Percentiles rank a stretch among this genome's conserved stretches.
Conservation (phyloP, 2,888 invertebrate genomes). For the Zhuqinia jingwanae region DNA sequence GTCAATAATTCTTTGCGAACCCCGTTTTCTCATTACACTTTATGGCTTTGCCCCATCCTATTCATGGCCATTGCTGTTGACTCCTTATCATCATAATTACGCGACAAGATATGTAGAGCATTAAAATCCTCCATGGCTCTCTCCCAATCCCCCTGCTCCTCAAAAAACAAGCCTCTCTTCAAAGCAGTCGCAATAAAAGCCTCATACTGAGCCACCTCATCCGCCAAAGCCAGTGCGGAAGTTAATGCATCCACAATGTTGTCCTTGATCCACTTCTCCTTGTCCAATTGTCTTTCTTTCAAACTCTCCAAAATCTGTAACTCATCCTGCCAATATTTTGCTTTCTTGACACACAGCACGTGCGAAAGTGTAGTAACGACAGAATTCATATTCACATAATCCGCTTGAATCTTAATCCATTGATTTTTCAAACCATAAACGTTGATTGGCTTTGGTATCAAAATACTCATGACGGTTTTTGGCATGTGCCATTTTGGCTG, state of each 20-base stretch:
- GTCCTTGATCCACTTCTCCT: not conserved
- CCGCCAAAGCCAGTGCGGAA: constrained; percentile 33
- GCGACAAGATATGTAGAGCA: not conserved
- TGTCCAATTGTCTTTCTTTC: too few relatives aligned
- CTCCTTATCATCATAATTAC: constrained; percentile 40
- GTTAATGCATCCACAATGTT: constrained; percentile 12
- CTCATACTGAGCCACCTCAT: not conserved
- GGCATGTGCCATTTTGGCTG: constrained; percentile 5
- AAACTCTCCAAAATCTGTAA: not conserved
- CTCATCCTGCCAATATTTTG: constrained; percentile 34
- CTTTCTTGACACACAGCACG: constrained; percentile 43
- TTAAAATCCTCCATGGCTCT: constrained; percentile 48
- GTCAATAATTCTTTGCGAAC: not conserved
- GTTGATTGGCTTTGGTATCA: constrained; percentile 20
- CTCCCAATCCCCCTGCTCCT: constrained; percentile 21
- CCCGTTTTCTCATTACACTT: not conserved
- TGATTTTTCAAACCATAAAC: constrained; percentile 41
- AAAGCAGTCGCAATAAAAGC: constrained; percentile 31
- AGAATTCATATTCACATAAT: not conserved
- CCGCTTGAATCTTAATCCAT: constrained; percentile 13
- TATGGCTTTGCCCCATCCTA: constrained; percentile 5
- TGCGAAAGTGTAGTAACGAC: constrained; percentile 12
- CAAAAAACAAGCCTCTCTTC: constrained; percentile 42
- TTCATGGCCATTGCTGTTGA: constrained; percentile 20
- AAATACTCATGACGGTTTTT: constrained; percentile 8